phyloP scores from a whole-genome alignment of 2,797 vertebrate genomes.

The Bothrops alternatus region DNA sequence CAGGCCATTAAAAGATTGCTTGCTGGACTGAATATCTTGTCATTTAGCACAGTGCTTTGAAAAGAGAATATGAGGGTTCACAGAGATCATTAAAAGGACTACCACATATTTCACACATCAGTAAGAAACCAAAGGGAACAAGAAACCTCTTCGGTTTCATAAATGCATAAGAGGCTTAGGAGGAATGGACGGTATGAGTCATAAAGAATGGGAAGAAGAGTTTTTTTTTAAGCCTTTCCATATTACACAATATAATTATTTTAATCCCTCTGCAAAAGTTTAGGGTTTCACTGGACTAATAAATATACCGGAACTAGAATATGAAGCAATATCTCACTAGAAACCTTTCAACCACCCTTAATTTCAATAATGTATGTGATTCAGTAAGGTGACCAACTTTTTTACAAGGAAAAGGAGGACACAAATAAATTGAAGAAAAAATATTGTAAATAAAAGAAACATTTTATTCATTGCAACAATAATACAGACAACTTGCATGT shows the following conservation, averaged over 20 bases:
- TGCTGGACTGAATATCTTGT: not conserved
- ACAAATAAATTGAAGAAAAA: no score
- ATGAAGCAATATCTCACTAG: not conserved
- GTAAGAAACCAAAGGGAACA: rapidly evolving
- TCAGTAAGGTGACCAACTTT: not conserved
- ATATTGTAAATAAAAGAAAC: no score
- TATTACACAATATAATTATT: not conserved
- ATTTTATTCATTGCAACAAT: no score
- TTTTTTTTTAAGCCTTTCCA: not conserved
- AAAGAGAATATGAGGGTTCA: not conserved
- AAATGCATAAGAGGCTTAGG: slow-evolving; percentile 29
- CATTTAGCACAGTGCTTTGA: rapidly evolving
- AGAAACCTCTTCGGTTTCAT: not conserved
- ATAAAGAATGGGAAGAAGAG: not conserved
- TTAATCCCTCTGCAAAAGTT: slow-evolving; percentile 35
- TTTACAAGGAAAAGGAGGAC: no score
- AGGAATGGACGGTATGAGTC: slow-evolving; percentile 39
- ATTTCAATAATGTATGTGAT: not conserved
- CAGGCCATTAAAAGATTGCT: not conserved
- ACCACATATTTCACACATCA: not conserved
- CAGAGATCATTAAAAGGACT: rapidly evolving
- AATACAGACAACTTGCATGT: no score
- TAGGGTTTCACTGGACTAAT: not conserved
- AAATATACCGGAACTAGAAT: not conserved
- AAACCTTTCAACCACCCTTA: not conserved